A percentile compares a stretch with the other conserved stretches of the same genome.
Conservation (phyloP, 2,113 vertebrate species). For the Bungarus multicinctus region DNA sequence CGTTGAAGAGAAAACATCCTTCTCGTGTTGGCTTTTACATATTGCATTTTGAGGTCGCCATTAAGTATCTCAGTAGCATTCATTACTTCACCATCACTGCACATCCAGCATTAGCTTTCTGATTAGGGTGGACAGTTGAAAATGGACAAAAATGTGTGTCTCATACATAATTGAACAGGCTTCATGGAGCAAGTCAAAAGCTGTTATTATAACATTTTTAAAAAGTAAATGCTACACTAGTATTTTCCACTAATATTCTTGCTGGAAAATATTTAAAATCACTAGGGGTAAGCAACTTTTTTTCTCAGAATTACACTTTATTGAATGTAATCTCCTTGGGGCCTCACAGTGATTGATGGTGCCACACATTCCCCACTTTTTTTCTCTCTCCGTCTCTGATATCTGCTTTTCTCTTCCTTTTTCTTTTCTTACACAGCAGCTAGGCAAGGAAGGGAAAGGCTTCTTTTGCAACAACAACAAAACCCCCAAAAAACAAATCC, state of each 20-base stretch:
- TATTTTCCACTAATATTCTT: constrained; percentile 3
- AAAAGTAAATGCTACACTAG: constrained; percentile 6
- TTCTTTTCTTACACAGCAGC: neutral
- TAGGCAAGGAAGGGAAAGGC: neutral
- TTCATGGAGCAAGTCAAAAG: constrained; percentile 41
- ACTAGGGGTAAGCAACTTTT: neutral
- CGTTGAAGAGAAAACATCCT: neutral
- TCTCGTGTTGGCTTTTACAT: neutral
- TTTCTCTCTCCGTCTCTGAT: neutral
- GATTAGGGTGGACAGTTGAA: constrained; percentile 46
- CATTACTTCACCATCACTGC: neutral
- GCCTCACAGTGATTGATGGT: neutral
- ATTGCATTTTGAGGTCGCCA: constrained; percentile 6
- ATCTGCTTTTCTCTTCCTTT: neutral
- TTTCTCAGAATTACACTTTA: neutral
- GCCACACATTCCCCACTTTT: neutral
- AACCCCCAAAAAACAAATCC: neutral
- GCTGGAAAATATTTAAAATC: neutral
- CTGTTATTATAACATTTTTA: constrained; percentile 23
- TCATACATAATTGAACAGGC: constrained; percentile 46
- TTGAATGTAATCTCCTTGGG: neutral
- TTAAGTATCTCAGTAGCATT: constrained; percentile 26
- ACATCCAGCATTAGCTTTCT: constrained; percentile 40
- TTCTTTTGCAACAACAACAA: neutral
- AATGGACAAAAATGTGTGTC: constrained; percentile 40